phyloP scores from a whole-genome alignment of 2,888 invertebrate genomes.

The Metellina segmentata region DNA sequence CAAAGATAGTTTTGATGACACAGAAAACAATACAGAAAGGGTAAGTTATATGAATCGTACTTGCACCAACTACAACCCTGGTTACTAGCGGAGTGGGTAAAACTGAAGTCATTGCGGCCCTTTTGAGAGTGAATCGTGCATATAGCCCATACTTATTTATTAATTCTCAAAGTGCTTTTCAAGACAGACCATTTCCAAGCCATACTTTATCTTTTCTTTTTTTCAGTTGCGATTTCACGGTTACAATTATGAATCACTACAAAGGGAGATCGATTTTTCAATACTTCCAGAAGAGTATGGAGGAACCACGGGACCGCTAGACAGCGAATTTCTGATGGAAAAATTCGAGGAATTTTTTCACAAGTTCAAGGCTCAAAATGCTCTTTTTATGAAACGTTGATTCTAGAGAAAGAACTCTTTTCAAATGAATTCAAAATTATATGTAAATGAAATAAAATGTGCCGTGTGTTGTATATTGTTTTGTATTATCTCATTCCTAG shows the following conservation, averaged over 20 bases:
- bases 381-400: neutral
- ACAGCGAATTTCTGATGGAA: neutral
- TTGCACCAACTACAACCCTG: too few species aligned
- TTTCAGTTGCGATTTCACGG: neutral
- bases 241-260: neutral
- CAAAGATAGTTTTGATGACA: too few species aligned
- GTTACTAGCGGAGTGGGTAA: too few species aligned
- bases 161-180: neutral
- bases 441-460: too few species aligned
- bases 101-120: too few species aligned
- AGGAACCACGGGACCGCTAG: neutral
- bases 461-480: too few species aligned
- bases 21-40: too few species aligned
- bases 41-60: too few species aligned
- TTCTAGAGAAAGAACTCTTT: too few species aligned
- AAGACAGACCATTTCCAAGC: neutral
- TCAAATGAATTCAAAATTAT: too few species aligned
- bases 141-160: neutral
- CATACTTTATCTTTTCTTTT: neutral
- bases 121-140: too few species aligned
- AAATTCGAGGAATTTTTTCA: neutral
- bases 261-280: neutral
- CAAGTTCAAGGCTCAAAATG: neutral
- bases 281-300: slow-evolving; percentile 5
- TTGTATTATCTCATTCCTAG: too few species aligned